Conservation (phyloP, 2,113 vertebrate species). For the Aegotheles bennettii region DNA sequence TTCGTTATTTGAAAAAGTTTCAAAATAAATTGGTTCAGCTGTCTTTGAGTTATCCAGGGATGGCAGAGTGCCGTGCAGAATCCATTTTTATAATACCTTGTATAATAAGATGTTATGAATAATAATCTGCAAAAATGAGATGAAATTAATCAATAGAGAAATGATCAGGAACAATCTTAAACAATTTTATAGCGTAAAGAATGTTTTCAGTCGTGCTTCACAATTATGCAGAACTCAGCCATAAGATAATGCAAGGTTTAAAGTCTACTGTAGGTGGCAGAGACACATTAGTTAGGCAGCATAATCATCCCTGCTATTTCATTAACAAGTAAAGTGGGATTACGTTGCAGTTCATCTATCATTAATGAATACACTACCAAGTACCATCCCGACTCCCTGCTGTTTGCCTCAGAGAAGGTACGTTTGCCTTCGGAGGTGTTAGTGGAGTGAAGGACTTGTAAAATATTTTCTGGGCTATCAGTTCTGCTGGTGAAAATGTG, state of each 20-base stretch:
- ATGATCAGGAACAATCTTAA: not conserved
- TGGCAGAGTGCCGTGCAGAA: not conserved
- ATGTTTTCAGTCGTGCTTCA: not conserved
- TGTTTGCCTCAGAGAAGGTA: not conserved
- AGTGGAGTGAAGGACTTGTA: not conserved
- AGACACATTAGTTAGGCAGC: not conserved
- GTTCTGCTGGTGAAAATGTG: not conserved
- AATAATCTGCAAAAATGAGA: not conserved
- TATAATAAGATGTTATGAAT: not conserved
- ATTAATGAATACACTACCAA: not conserved
- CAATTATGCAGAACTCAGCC: not conserved
- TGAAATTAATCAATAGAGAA: not conserved
- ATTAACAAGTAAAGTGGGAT: not conserved
- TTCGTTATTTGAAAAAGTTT: not conserved
- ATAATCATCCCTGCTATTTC: not conserved
- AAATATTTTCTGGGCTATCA: not conserved
- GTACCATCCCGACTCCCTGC: not conserved
- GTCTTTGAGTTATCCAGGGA: not conserved
- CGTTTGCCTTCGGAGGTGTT: not conserved
- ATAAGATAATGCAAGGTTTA: not conserved
- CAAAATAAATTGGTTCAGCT: not conserved
- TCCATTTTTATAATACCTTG: not conserved
- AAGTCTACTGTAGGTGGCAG: slow-evolving; percentile 47
- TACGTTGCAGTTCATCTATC: not conserved
- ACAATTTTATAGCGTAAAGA: fast-evolving